These are phyloP conservation scores for Rostratula benghalensis DNA, from an alignment of 2,113 vertebrate genomes.

Conservation along the genomic window DNA sequence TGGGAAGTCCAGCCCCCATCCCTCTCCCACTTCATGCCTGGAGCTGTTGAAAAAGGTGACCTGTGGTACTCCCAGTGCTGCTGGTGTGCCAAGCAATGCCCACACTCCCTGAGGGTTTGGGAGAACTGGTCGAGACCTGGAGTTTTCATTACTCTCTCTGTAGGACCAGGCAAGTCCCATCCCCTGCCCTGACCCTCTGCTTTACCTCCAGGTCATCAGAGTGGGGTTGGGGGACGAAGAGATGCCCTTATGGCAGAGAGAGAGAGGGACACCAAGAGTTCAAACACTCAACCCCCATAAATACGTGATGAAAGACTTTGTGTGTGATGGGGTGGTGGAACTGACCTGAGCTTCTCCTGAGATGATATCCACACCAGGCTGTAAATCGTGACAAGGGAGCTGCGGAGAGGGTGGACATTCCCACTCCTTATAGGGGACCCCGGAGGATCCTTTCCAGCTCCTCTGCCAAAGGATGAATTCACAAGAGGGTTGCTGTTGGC, in stretches of 20 bases:
- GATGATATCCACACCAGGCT: neutral
- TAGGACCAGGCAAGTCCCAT: neutral
- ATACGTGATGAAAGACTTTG: neutral
- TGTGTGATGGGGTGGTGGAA: rapidly evolving
- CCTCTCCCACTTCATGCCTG: rapidly evolving
- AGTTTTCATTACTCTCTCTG: neutral
- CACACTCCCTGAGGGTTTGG: neutral
- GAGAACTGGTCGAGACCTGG: neutral
- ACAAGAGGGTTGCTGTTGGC: neutral
- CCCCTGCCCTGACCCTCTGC: neutral
- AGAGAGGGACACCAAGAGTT: neutral
- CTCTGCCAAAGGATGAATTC: neutral
- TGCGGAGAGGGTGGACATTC: neutral
- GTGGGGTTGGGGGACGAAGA: neutral
- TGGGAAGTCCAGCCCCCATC: neutral
- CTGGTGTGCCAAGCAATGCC: neutral
- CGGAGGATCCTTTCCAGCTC: neutral
- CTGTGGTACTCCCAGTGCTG: neutral
- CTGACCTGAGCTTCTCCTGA: neutral
- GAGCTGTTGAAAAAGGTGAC: neutral
- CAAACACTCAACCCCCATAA: too few species aligned
- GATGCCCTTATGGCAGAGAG: neutral
- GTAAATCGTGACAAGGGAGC: neutral
- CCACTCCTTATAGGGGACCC: neutral
- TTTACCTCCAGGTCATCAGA: neutral